phyloP scores from a whole-genome alignment of 2,888 invertebrate species.

The Cheilosia vulpina region DNA sequence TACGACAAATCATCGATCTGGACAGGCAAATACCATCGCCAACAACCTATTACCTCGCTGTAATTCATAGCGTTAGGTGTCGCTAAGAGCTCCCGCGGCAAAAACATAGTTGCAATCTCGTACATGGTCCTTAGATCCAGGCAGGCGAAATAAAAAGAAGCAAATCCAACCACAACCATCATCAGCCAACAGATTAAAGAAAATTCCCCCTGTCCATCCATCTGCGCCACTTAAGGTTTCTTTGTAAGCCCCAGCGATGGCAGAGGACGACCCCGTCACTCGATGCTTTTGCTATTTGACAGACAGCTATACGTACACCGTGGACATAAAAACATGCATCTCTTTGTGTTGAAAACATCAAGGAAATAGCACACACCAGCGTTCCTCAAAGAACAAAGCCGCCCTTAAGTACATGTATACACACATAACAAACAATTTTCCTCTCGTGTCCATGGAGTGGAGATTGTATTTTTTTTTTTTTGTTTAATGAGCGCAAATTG shows the following conservation, averaged over 20 bases:
- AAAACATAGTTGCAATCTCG: conserved; percentile 41
- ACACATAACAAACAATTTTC: conserved; percentile 47
- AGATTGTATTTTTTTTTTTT: conserved; percentile 34
- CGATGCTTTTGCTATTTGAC: conserved; percentile 65
- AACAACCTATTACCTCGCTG: conserved; percentile 45
- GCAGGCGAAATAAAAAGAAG: conserved; percentile 4
- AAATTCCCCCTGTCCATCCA: conserved; percentile 45
- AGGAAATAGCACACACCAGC: conserved; percentile 46
- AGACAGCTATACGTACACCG: conserved; percentile 58
- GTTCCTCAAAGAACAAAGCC: conserved; percentile 68
- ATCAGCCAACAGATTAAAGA: conserved; percentile 56
- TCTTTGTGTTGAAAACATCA: conserved; percentile 60
- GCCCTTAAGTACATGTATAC: conserved; percentile 60
- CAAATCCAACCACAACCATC: neutral
- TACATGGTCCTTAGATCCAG: conserved; percentile 13
- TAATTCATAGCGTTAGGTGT: conserved; percentile 47
- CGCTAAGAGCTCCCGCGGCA: conserved; percentile 42
- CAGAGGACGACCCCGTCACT: conserved; percentile 61
- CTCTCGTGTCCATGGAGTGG: conserved; percentile 7
- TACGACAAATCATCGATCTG: conserved; percentile 61
- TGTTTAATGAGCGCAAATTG: conserved; percentile 73
- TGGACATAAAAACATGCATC: conserved; percentile 69
- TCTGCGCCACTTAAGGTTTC: conserved; percentile 63
- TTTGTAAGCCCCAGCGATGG: conserved; percentile 39
- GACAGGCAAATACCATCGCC: conserved; percentile 33